Conservation (phyloP, 2,113 vertebrate species). For the Cottus gobio region DNA sequence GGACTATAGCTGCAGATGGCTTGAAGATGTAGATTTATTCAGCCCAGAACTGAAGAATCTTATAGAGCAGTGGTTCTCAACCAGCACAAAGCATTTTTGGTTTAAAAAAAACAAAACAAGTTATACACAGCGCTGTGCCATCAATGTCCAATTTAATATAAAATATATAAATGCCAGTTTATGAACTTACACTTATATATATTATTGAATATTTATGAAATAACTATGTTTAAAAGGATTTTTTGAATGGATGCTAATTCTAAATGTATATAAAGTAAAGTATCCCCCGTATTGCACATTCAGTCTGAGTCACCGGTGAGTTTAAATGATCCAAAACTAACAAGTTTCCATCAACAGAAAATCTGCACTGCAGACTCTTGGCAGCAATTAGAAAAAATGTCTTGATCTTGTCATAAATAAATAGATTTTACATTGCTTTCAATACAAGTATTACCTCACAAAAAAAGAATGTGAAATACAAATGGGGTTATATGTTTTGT, state of each 20-base stretch:
- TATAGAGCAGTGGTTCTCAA: neutral
- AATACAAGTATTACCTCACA: neutral
- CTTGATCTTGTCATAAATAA: too few relatives aligned
- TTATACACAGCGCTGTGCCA: too few relatives aligned
- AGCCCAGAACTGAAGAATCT: neutral
- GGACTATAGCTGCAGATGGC: neutral
- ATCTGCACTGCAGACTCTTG: neutral
- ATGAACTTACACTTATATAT: too few relatives aligned
- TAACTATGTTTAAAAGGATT: too few relatives aligned
- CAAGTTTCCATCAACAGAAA: neutral
- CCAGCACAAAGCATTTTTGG: too few relatives aligned
- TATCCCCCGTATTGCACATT: neutral
- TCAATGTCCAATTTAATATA: too few relatives aligned
- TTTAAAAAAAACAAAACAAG: too few relatives aligned
- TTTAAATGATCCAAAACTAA: neutral
- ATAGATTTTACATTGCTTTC: too few relatives aligned
- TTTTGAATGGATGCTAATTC: too few relatives aligned
- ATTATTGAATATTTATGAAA: too few relatives aligned
- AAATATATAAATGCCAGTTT: too few relatives aligned
- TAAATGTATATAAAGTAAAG: neutral
- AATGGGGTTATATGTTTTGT: neutral
- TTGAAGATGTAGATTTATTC: neutral
- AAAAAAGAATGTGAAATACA: neutral
- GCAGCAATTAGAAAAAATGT: too few relatives aligned
- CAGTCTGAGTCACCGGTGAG: neutral